Percentiles rank a stretch among this genome's conserved stretches.
Evolutionary conservation across 1,140 invertebrate genomes (phyloP).

Genomic region (Trichonephila clavipes): DNA sequence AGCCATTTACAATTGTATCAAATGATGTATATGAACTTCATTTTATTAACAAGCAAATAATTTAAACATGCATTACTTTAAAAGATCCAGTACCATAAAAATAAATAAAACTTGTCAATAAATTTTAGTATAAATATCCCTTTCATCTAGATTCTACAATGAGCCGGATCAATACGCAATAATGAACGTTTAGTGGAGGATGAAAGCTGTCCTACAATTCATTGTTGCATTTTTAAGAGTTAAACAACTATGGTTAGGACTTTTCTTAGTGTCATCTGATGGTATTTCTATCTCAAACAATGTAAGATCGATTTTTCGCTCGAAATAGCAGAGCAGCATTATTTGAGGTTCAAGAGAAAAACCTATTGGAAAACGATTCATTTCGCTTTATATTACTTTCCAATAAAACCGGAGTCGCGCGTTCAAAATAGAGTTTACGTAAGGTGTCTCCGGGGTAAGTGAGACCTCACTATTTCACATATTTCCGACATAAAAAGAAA

Average conservation of each 20-base stretch:
- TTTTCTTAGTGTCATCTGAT: constrained; percentile 1
- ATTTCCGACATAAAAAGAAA: background rate
- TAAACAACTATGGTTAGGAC: constrained; percentile 13
- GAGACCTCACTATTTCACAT: background rate
- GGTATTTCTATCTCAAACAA: constrained; percentile 33
- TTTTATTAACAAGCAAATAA: too few relatives aligned
- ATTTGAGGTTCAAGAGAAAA: constrained; percentile 29
- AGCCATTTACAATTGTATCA: too few relatives aligned
- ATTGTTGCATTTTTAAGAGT: constrained; percentile 36
- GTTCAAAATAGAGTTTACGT: constrained; percentile 5
- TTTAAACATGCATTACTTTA: background rate
- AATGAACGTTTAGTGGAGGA: background rate
- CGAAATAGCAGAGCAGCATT: constrained; percentile 21
- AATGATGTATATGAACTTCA: too few relatives aligned
- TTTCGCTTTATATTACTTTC: constrained; percentile 38
- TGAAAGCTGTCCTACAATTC: background rate
- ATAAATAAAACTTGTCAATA: background rate
- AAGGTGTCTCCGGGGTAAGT: background rate
- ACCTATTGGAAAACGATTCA: constrained; percentile 38
- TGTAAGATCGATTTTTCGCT: constrained; percentile 19
- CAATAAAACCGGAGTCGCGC: constrained; percentile 4
- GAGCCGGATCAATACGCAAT: background rate
- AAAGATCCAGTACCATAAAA: background rate
- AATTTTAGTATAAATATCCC: background rate
- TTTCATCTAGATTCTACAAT: background rate